Conservation (phyloP, 2,797 vertebrate genomes). For the Brachyalestes nurse region DNA sequence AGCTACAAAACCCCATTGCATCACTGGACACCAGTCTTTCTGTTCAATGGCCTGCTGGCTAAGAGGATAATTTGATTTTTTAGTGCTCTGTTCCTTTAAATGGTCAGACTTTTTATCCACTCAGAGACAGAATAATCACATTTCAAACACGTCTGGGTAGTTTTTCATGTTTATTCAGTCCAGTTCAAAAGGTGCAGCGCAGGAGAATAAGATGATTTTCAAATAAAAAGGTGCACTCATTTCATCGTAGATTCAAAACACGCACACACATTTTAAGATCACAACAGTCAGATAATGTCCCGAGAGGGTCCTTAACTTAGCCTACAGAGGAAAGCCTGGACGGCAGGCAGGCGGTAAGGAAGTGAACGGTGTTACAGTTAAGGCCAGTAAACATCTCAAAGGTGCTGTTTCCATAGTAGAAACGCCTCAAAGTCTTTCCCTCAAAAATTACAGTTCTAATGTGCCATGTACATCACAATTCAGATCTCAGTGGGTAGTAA, state of each 20-base stretch:
- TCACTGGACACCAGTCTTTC: too few relatives aligned
- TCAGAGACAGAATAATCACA: neutral
- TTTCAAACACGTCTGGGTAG: neutral
- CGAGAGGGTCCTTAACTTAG: conserved; percentile 23
- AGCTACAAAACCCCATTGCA: too few relatives aligned
- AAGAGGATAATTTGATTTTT: too few relatives aligned
- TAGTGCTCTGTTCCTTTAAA: too few relatives aligned
- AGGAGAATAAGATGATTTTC: conserved; percentile 37
- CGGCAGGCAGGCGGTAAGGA: conserved; percentile 39
- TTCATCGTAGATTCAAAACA: conserved; percentile 50
- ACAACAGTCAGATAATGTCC: conserved; percentile 47
- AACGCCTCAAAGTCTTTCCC: neutral
- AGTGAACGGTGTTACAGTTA: conserved; percentile 39
- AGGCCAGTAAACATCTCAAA: conserved; percentile 57
- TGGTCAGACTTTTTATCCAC: neutral
- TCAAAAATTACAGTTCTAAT: conserved; percentile 20
- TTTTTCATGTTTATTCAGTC: conserved; percentile 53
- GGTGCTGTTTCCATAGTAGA: conserved; percentile 34
- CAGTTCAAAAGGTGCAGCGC: conserved; percentile 46
- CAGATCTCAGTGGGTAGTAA: conserved; percentile 30
- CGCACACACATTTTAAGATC: conserved; percentile 46
- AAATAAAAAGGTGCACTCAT: conserved; percentile 56
- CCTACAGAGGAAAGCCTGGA: conserved; percentile 47
- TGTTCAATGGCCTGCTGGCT: too few relatives aligned
- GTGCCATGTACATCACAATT: conserved; percentile 23